Percentiles rank a stretch among this genome's conserved stretches.
Evolutionary conservation across 1,140 invertebrate species (phyloP).

Genomic region (Sinella curviseta): DNA sequence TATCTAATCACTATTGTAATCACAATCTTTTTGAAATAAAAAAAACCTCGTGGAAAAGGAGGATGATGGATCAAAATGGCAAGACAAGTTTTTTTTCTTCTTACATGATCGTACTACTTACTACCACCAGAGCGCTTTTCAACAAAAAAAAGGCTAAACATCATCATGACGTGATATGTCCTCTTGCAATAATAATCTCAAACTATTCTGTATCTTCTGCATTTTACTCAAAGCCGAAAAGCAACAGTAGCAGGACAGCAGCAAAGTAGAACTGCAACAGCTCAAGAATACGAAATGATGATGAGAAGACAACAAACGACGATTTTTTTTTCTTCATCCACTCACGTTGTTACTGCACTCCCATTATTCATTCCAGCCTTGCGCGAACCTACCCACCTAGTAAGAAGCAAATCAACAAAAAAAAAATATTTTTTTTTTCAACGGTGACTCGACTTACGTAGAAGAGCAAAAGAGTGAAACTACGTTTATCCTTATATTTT

Average conservation of each 20-base stretch:
- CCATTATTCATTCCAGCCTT: not conserved
- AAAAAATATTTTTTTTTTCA: not conserved
- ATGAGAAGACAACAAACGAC: no score
- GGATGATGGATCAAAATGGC: not conserved
- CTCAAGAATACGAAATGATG: constrained; percentile 1
- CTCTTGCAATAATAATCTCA: no score
- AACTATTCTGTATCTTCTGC: no score
- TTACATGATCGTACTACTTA: no score
- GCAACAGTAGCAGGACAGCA: constrained; percentile 12
- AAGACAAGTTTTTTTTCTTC: not conserved
- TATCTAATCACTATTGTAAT: not conserved
- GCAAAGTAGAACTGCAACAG: no score
- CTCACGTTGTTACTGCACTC: not conserved
- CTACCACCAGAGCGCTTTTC: no score
- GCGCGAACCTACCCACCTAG: not conserved
- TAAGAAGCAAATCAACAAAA: not conserved
- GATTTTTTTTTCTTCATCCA: not conserved
- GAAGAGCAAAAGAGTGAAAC: not conserved
- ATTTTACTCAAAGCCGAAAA: no score
- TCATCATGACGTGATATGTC: no score
- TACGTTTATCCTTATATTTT: no score
- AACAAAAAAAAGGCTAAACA: no score
- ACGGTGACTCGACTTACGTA: not conserved
- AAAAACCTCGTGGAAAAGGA: not conserved
- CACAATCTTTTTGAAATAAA: not conserved